A percentile compares a stretch with the other conserved stretches of the same genome.
These are phyloP conservation scores for Microctenopoma steveboyesi DNA, from an alignment of 2,797 vertebrate species.

Conservation along the genomic window DNA sequence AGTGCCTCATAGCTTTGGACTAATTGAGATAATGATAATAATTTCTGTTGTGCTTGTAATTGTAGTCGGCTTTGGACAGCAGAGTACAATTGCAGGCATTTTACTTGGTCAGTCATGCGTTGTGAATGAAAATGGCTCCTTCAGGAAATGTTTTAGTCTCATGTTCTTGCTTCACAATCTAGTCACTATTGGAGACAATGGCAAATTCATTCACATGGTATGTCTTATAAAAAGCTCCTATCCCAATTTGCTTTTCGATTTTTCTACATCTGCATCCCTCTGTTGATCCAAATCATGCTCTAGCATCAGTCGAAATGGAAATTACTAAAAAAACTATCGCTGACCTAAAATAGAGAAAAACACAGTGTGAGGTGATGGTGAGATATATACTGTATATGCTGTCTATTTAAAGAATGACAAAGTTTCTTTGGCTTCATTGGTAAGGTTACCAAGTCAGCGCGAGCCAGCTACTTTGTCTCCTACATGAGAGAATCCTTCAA, in stretches of 20 bases:
- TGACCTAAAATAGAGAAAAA: slow-evolving; percentile 10
- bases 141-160: slow-evolving; percentile 25
- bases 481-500: slow-evolving; percentile 93
- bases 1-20: slow-evolving; percentile 54
- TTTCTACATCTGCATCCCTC: slow-evolving; percentile 1
- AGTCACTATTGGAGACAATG: slow-evolving; percentile 24
- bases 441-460: slow-evolving; percentile 92
- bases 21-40: slow-evolving; percentile 74
- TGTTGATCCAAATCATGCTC: neutral
- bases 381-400: slow-evolving; percentile 12
- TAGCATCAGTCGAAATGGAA: slow-evolving; percentile 22
- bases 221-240: slow-evolving; percentile 1
- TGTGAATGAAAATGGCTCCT: slow-evolving; percentile 47
- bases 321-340: slow-evolving; percentile 14
- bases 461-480: slow-evolving; percentile 95
- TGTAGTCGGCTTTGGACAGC: slow-evolving; percentile 45
- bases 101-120: slow-evolving; percentile 54
- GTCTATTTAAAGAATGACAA: slow-evolving; percentile 40
- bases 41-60: slow-evolving; percentile 60
- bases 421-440: slow-evolving; percentile 50
- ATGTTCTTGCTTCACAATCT: slow-evolving; percentile 43
- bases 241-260: slow-evolving; percentile 23
- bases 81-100: slow-evolving; percentile 30
- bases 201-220: slow-evolving; percentile 6
- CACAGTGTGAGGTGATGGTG: neutral